A percentile compares a stretch with the other conserved stretches of the same genome.
Evolutionary conservation across 1,140 invertebrate genomes (phyloP).

Genomic region (Drosophila triauraria): DNA sequence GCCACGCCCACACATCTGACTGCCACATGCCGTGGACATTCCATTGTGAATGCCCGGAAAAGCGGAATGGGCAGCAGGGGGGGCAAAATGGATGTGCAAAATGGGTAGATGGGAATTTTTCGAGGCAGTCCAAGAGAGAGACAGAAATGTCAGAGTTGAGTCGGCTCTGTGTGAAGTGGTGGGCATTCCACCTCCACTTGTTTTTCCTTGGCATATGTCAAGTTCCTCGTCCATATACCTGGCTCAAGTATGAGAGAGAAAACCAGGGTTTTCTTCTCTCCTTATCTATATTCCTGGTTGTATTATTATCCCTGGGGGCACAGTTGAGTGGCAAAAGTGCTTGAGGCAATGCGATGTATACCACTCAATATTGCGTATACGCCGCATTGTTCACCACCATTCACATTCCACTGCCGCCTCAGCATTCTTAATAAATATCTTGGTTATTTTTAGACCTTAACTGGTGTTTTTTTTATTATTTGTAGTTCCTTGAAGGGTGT

Average conservation of each 20-base stretch:
- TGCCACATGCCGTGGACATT: conserved; percentile 59
- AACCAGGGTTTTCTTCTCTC: conserved; percentile 11
- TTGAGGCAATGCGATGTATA: conserved; percentile 11
- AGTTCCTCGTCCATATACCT: conserved; percentile 29
- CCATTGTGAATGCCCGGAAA: conserved; percentile 31
- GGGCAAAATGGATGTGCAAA: conserved; percentile 7
- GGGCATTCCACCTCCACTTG: conserved; percentile 36
- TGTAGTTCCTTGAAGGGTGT: conserved; percentile 43
- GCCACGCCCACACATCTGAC: conserved; percentile 55
- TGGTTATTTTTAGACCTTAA: conserved; percentile 37
- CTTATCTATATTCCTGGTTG: conserved; percentile 15
- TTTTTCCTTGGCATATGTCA: conserved; percentile 37
- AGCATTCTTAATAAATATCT: conserved; percentile 38
- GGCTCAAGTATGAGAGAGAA: conserved; percentile 19
- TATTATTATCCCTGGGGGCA: conserved; percentile 34
- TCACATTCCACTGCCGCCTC: neutral
- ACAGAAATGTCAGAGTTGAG: conserved; percentile 70
- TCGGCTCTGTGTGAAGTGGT: conserved; percentile 34
- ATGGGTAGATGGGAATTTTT: neutral
- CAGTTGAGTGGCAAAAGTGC: conserved; percentile 26
- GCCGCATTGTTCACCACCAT: conserved; percentile 47
- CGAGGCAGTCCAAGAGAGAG: conserved; percentile 21
- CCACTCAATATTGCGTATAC: conserved; percentile 59
- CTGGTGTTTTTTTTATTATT: conserved; percentile 23
- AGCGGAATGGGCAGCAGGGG: neutral